A percentile compares a stretch with the other conserved stretches of the same genome.
phyloP scores from a whole-genome alignment of 2,797 vertebrate genomes.

The Octomys mimax region DNA sequence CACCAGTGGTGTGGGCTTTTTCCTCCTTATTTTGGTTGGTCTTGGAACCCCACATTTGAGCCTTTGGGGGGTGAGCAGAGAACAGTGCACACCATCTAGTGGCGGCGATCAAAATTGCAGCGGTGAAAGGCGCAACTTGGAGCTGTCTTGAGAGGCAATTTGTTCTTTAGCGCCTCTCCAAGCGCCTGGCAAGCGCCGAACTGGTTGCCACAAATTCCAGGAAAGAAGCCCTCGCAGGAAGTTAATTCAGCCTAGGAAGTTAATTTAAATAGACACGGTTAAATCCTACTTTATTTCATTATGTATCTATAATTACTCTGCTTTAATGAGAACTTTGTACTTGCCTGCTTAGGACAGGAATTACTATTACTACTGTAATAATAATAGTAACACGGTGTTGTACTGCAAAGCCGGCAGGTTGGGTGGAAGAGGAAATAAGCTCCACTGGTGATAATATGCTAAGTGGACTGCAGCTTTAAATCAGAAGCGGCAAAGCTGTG shows the following conservation, averaged over 20 bases:
- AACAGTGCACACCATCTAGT: constrained; percentile 88
- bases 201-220: constrained; percentile 58
- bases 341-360: constrained; percentile 65
- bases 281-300: constrained; percentile 65
- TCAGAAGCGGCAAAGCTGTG: not conserved
- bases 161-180: not conserved
- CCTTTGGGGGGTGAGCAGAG: constrained; percentile 77
- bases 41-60: constrained; percentile 72
- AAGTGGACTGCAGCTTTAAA: constrained; percentile 33
- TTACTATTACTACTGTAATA: constrained; percentile 62
- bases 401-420: constrained; percentile 17
- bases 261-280: constrained; percentile 70
- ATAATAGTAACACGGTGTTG: constrained; percentile 51
- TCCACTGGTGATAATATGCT: constrained; percentile 36
- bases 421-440: constrained; percentile 43
- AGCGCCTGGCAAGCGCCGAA: constrained; percentile 29
- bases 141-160: not conserved
- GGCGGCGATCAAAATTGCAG: constrained; percentile 82
- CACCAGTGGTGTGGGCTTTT: constrained; percentile 64
- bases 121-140: not conserved
- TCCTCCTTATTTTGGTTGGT: constrained; percentile 83
- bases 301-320: constrained; percentile 55
- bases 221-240: constrained; percentile 25
- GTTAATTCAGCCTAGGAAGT: constrained; percentile 54
- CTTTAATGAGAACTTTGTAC: constrained; percentile 71